These are phyloP conservation scores for Lasioglossum calceatum DNA, from an alignment of 2,888 invertebrate species.

Conservation along the genomic window DNA sequence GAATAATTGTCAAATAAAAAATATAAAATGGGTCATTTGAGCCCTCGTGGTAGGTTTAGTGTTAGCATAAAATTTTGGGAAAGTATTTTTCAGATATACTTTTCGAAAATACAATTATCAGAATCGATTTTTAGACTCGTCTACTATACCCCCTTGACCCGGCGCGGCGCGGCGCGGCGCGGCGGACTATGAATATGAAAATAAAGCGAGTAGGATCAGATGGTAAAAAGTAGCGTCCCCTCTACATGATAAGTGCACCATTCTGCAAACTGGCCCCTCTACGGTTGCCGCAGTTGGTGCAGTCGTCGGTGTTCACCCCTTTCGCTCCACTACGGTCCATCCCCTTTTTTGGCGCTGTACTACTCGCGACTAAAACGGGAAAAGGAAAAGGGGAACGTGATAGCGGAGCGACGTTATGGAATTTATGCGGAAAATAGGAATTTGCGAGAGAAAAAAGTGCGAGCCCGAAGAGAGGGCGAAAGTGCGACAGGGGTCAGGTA, in stretches of 20 bases:
- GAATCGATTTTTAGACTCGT: neutral
- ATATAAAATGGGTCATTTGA: too few species aligned
- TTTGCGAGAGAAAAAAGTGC: constrained; percentile 50
- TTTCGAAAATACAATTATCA: neutral
- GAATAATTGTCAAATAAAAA: too few species aligned
- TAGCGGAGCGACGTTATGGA: constrained; percentile 62
- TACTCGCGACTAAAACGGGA: constrained; percentile 18
- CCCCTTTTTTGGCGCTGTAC: constrained; percentile 21
- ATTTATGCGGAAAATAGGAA: constrained; percentile 70
- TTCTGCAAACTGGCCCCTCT: constrained; percentile 21
- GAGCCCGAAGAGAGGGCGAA: neutral
- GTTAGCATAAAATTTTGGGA: too few species aligned
- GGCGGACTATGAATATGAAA: constrained; percentile 71
- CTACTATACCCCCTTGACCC: constrained; percentile 63
- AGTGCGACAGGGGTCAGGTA: neutral
- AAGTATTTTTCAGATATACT: too few species aligned
- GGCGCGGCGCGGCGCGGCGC: too few species aligned
- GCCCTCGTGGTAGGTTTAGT: too few species aligned
- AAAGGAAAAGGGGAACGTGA: constrained; percentile 35
- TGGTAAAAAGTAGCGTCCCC: constrained; percentile 71
- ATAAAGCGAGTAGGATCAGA: constrained; percentile 64
- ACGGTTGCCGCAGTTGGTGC: neutral
- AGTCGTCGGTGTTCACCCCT: neutral
- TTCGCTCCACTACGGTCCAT: neutral
- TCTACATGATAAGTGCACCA: constrained; percentile 75